phyloP scores from a whole-genome alignment of 2,113 vertebrate genomes.

The Herpailurus yagouaroundi region DNA sequence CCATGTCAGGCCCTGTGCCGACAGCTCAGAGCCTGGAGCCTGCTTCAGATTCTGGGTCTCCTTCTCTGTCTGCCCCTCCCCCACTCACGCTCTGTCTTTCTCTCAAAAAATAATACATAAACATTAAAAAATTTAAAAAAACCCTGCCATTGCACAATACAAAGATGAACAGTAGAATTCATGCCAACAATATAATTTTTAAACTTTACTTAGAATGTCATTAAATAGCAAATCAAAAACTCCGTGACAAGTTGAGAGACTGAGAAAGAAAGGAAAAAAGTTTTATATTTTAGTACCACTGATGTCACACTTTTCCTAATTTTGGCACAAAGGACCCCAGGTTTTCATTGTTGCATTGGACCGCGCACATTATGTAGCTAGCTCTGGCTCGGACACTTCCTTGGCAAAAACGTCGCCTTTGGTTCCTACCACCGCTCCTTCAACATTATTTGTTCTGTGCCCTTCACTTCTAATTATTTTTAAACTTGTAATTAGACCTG shows the following conservation, averaged over 20 bases:
- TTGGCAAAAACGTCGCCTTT: not conserved
- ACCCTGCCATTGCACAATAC: not conserved
- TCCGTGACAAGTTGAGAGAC: not conserved
- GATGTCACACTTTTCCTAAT: not conserved
- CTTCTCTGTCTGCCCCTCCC: no score
- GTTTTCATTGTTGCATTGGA: not conserved
- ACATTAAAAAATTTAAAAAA: no score
- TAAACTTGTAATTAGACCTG: not conserved
- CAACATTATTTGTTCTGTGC: not conserved
- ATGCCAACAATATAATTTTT: not conserved
- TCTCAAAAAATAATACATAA: no score
- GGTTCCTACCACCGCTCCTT: not conserved
- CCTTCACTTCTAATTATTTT: constrained; percentile 10
- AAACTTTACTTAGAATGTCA: not conserved
- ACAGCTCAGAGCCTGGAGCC: no score
- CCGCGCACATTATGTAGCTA: not conserved
- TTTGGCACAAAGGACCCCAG: not conserved
- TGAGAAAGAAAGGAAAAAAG: not conserved
- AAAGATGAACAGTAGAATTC: not conserved
- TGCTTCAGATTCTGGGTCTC: no score
- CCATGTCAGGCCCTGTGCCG: no score
- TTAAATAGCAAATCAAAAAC: not conserved
- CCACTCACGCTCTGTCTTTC: no score
- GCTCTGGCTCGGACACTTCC: not conserved
- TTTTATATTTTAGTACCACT: not conserved